phyloP scores from a whole-genome alignment of 2,113 vertebrate species.

The Axis porcinus region DNA sequence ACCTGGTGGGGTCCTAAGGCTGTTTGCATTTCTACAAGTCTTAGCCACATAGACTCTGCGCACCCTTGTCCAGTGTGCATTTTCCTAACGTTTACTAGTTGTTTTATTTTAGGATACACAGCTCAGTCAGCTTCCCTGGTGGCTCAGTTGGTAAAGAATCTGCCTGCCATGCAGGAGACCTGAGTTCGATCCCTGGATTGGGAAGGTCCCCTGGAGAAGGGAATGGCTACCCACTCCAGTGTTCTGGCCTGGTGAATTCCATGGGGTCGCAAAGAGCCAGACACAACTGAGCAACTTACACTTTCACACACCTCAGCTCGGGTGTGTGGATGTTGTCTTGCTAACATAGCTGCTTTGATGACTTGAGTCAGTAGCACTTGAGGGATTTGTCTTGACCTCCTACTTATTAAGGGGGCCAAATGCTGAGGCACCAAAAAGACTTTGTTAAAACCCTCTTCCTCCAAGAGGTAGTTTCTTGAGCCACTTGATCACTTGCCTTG shows the following conservation, averaged over 20 bases:
- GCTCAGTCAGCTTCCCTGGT: neutral
- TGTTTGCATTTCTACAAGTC: neutral
- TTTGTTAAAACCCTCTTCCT: neutral
- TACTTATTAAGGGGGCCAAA: neutral
- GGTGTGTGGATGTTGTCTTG: neutral
- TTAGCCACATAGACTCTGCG: neutral
- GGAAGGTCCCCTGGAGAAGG: neutral
- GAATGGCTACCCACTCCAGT: neutral
- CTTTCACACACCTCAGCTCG: neutral
- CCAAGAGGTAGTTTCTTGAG: neutral
- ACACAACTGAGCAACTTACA: neutral
- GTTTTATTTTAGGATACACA: neutral
- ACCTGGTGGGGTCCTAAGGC: fast-evolving
- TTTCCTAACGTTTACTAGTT: neutral
- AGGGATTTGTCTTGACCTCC: neutral
- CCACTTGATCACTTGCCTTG: neutral
- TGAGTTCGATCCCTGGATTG: neutral
- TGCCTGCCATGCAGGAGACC: neutral
- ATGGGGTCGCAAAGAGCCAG: neutral
- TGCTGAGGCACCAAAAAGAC: neutral
- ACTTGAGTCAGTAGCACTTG: neutral
- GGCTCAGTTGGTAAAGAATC: neutral
- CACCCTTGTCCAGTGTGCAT: neutral
- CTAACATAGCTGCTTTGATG: neutral
- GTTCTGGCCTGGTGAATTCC: neutral